A percentile compares a stretch with the other conserved stretches of the same genome.
Evolutionary conservation across 2,888 invertebrate genomes (phyloP).

Genomic region (Melanostoma scalare): DNA sequence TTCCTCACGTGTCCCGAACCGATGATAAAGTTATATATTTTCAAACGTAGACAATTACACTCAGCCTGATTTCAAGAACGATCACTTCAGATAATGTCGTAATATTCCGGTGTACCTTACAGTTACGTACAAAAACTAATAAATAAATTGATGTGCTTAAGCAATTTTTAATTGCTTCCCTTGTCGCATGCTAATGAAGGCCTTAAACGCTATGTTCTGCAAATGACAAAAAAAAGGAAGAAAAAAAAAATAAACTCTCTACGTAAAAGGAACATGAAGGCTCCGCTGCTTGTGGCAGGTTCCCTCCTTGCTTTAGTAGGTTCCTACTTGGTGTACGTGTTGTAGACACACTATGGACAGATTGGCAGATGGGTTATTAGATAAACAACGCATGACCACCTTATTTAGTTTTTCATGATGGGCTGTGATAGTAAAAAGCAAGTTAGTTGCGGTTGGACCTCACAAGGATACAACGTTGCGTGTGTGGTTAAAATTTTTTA

Average conservation of each 20-base stretch:
- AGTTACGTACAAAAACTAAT: constrained; percentile 37
- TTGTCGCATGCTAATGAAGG: constrained; percentile 64
- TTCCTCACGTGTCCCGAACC: too few relatives aligned
- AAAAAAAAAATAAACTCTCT: not conserved
- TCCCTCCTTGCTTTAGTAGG: too few relatives aligned
- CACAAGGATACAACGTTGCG: constrained; percentile 31
- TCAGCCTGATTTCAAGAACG: too few relatives aligned
- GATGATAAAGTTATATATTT: too few relatives aligned
- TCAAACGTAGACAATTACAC: too few relatives aligned
- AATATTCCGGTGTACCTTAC: not conserved
- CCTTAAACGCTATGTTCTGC: constrained; percentile 42
- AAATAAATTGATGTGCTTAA: constrained; percentile 58
- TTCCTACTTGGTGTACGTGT: not conserved
- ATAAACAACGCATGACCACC: constrained; percentile 56
- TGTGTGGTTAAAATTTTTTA: constrained; percentile 15
- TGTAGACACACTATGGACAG: constrained; percentile 23
- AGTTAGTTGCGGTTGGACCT: constrained; percentile 20
- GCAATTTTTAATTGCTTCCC: constrained; percentile 66
- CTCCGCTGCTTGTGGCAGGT: not conserved
- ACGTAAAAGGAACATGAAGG: not conserved
- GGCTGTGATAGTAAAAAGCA: constrained; percentile 24
- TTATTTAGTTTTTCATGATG: constrained; percentile 56
- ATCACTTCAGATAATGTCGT: too few relatives aligned
- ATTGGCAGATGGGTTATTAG: constrained; percentile 53
- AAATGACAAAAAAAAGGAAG: not conserved